Evolutionary conservation across 1,140 invertebrate genomes (phyloP).

Genomic region (Trichonephila clavata): DNA sequence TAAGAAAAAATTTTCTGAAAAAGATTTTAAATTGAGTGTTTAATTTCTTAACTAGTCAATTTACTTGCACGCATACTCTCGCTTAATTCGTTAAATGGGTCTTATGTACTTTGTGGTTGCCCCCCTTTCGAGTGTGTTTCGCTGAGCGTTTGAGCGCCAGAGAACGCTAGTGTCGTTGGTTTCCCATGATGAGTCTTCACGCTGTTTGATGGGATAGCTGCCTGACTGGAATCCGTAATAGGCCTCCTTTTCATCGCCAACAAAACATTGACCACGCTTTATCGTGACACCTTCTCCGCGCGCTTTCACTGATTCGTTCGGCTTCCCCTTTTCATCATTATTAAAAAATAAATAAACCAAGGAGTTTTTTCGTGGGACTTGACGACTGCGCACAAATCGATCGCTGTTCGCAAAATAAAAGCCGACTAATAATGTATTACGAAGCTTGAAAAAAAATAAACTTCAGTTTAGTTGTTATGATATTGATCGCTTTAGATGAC

Average conservation of each 20-base stretch:
- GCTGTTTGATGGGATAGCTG: constrained; percentile 63
- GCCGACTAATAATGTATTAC: constrained; percentile 41
- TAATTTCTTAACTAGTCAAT: neutral
- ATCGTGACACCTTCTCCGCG: constrained; percentile 64
- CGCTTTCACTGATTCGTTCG: constrained; percentile 41
- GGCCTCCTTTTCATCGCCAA: constrained; percentile 60
- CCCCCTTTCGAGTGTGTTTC: neutral
- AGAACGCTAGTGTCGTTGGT: constrained; percentile 47
- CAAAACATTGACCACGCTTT: constrained; percentile 70
- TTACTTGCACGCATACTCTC: too few relatives aligned
- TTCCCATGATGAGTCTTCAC: constrained; percentile 61
- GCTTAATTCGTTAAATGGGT: too few relatives aligned
- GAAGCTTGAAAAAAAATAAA: constrained; percentile 7
- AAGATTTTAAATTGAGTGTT: neutral
- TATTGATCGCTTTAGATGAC: constrained; percentile 16
- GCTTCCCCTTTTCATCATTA: neutral
- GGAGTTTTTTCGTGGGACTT: neutral
- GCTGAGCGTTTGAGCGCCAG: constrained; percentile 7
- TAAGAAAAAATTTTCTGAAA: neutral
- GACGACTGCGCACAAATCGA: constrained; percentile 48
- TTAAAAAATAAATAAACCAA: constrained; percentile 41
- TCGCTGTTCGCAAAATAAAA: constrained; percentile 14
- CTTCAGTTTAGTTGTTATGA: constrained; percentile 1
- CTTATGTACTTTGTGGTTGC: too few relatives aligned
- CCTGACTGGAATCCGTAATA: constrained; percentile 63